Conservation (phyloP, 1,140 invertebrate genomes). For the Chionoecetes opilio region DNA sequence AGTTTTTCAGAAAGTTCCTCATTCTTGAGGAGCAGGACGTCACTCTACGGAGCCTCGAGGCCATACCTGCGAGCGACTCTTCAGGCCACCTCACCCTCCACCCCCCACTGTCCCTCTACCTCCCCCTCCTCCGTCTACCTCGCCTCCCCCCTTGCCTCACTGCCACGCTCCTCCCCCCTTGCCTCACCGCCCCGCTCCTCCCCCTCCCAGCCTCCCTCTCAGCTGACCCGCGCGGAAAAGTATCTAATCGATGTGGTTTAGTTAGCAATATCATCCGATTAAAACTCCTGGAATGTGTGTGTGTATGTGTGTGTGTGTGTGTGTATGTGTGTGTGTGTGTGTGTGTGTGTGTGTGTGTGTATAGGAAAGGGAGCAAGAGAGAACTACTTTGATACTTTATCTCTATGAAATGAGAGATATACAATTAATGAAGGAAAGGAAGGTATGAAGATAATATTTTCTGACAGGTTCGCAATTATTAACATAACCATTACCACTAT, state of each 20-base stretch:
- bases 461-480: not conserved
- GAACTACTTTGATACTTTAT: not conserved
- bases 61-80: not conserved
- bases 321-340: not conserved
- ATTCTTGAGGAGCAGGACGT: no score
- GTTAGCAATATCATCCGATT: constrained; percentile 19
- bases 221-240: constrained; percentile 3
- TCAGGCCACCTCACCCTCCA: not conserved
- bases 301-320: not conserved
- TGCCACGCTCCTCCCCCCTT: not conserved
- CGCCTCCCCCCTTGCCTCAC: not conserved
- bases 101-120: no score
- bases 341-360: not conserved
- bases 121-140: not conserved
- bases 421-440: not conserved
- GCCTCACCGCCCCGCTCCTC: no score
- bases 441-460: not conserved
- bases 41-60: not conserved
- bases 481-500: no score
- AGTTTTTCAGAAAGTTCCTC: no score
- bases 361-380: no score
- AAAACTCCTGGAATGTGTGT: not conserved
- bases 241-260: not conserved
- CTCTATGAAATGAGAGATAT: not conserved
- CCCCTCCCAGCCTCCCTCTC: not conserved